A percentile compares a stretch with the other conserved stretches of the same genome.
Conservation (phyloP, 2,797 vertebrate genomes). For the Coregonus ussuriensis region DNA sequence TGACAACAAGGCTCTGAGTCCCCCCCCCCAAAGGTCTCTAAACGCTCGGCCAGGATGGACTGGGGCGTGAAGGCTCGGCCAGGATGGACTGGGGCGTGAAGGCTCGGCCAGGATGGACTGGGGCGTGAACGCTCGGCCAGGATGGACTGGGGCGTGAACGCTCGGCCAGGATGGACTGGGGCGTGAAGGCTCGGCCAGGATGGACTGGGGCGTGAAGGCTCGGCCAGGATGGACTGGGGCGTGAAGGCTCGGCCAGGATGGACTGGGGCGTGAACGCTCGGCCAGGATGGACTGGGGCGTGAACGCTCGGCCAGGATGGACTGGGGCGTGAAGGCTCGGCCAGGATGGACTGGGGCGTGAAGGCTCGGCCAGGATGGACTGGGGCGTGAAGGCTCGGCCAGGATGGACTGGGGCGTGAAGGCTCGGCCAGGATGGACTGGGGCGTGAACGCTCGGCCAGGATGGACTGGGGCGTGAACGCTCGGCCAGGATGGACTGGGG, state of each 20-base stretch:
- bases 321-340: conserved; percentile 13
- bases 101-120: too few species aligned
- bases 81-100: conserved; percentile 40
- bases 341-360: conserved; percentile 41
- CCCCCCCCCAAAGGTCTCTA: conserved; percentile 24
- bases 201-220: conserved; percentile 34
- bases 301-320: background rate
- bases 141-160: conserved; percentile 39
- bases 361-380: conserved; percentile 30
- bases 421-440: conserved; percentile 32
- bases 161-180: conserved; percentile 31
- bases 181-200: conserved; percentile 30
- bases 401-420: conserved; percentile 42
- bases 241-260: conserved; percentile 32
- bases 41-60: conserved; percentile 39
- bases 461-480: conserved; percentile 38
- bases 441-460: conserved; percentile 27
- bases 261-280: conserved; percentile 30
- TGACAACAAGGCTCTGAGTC: too few species aligned
- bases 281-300: conserved; percentile 37
- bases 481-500: conserved; percentile 32
- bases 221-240: conserved; percentile 34
- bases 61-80: conserved; percentile 25
- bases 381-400: conserved; percentile 27
- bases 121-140: conserved; percentile 21